Evolutionary conservation across 1,140 invertebrate species (phyloP).

Genomic region (Anoplophora glabripennis): DNA sequence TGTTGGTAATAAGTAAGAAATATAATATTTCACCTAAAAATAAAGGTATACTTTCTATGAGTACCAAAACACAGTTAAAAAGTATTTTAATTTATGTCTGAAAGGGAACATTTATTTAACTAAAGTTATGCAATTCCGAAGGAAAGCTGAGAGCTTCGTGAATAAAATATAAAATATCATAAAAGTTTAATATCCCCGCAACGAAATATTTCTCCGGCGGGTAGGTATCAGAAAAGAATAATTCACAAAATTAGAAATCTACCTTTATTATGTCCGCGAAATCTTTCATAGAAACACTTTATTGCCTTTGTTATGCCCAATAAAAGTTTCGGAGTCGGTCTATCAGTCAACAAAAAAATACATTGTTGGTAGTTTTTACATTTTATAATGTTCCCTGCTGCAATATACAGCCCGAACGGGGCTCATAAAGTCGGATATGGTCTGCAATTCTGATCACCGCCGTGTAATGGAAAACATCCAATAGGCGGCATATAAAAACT

Average conservation of each 20-base stretch:
- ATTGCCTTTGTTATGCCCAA: conserved; percentile 22
- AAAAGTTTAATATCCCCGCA: conserved; percentile 30
- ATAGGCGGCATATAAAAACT: conserved; percentile 43
- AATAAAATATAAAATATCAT: conserved; percentile 22
- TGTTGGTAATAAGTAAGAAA: conserved; percentile 5
- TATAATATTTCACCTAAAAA: conserved; percentile 1
- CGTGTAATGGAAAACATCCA: conserved; percentile 42
- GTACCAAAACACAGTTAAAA: conserved; percentile 5
- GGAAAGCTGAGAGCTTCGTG: conserved; percentile 1
- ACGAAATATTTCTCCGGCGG: conserved; percentile 20
- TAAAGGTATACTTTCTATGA: conserved; percentile 2
- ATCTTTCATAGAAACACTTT: conserved; percentile 32
- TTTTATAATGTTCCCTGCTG: conserved; percentile 42
- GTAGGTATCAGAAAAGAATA: conserved; percentile 17
- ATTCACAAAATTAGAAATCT: conserved; percentile 36
- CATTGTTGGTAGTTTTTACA: conserved; percentile 45
- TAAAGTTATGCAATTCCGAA: conserved; percentile 22
- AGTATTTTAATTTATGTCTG: conserved; percentile 26
- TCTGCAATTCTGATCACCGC: conserved; percentile 42
- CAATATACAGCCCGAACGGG: conserved; percentile 43
- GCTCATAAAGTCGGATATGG: conserved; percentile 39
- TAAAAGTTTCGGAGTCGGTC: conserved; percentile 35
- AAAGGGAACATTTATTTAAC: conserved; percentile 19
- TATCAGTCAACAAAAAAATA: conserved; percentile 38
- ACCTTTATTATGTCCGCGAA: conserved; percentile 32